These are phyloP conservation scores for Formica selysi DNA, from an alignment of 1,140 invertebrate species.

Conservation along the genomic window DNA sequence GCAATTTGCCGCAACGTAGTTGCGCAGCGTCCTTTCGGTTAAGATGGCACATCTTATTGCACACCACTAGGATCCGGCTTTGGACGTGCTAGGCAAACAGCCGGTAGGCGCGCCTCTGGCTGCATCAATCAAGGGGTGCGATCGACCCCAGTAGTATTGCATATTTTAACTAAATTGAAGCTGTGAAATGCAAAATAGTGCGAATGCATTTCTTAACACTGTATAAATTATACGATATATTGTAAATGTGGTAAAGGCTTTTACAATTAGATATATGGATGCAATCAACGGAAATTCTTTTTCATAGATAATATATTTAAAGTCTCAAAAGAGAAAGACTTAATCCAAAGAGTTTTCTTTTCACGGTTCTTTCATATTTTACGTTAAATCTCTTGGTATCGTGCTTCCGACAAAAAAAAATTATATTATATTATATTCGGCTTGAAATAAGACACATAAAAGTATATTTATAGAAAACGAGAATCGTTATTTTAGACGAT, in stretches of 20 bases:
- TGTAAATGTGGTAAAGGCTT: neutral
- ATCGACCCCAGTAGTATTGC: neutral
- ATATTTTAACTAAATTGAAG: constrained; percentile 15
- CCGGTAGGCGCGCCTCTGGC: neutral
- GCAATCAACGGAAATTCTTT: neutral
- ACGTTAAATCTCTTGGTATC: neutral
- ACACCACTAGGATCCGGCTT: constrained; percentile 18
- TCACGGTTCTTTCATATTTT: neutral
- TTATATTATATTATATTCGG: neutral
- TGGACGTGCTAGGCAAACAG: constrained; percentile 19
- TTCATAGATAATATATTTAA: neutral
- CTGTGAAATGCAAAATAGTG: neutral
- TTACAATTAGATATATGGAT: neutral
- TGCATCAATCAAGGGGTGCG: constrained; percentile 9
- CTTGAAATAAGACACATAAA: neutral
- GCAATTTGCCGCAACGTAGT: constrained; percentile 73
- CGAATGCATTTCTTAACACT: too few species aligned
- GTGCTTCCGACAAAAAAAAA: neutral
- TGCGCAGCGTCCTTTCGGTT: constrained; percentile 64
- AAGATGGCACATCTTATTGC: constrained; percentile 69
- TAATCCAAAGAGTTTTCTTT: too few species aligned
- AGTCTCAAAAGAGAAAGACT: neutral
- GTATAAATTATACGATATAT: neutral
- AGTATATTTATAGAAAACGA: neutral
- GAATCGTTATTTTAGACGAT: neutral